These are phyloP conservation scores for Sporophila hypoxantha DNA, from an alignment of 2,113 vertebrate genomes.

Conservation along the genomic window DNA sequence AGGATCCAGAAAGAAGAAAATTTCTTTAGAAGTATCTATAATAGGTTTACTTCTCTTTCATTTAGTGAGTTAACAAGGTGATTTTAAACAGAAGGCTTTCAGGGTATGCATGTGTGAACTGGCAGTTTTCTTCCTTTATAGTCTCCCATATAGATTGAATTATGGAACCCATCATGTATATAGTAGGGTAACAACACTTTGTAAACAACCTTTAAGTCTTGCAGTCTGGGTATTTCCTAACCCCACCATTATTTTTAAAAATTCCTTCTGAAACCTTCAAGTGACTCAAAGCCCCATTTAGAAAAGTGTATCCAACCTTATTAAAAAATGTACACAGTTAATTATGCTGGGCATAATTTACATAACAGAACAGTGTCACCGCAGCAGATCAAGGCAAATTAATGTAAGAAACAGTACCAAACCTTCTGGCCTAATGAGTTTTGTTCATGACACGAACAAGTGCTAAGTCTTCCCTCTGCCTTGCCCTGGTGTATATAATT, in stretches of 20 bases:
- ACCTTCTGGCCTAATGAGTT: neutral
- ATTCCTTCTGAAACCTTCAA: neutral
- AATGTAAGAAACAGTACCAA: neutral
- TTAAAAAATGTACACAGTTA: slow-evolving; percentile 25
- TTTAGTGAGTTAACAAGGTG: neutral
- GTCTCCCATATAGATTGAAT: neutral
- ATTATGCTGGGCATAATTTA: neutral
- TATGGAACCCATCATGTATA: neutral
- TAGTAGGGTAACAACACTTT: neutral
- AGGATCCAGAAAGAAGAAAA: neutral
- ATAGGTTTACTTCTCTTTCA: neutral
- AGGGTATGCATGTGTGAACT: neutral
- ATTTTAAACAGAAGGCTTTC: neutral
- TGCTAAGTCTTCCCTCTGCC: neutral
- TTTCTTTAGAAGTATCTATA: neutral
- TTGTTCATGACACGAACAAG: neutral
- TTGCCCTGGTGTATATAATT: neutral
- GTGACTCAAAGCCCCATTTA: neutral
- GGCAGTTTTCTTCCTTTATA: neutral
- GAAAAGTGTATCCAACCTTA: neutral
- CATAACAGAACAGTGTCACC: neutral
- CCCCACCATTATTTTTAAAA: neutral
- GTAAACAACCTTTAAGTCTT: neutral
- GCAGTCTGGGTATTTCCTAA: neutral
- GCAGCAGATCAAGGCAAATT: slow-evolving; percentile 5